Percentiles rank a stretch among this genome's conserved stretches.
These are phyloP conservation scores for Rhagonycha fulva DNA, from an alignment of 2,888 invertebrate species.

Conservation along the genomic window DNA sequence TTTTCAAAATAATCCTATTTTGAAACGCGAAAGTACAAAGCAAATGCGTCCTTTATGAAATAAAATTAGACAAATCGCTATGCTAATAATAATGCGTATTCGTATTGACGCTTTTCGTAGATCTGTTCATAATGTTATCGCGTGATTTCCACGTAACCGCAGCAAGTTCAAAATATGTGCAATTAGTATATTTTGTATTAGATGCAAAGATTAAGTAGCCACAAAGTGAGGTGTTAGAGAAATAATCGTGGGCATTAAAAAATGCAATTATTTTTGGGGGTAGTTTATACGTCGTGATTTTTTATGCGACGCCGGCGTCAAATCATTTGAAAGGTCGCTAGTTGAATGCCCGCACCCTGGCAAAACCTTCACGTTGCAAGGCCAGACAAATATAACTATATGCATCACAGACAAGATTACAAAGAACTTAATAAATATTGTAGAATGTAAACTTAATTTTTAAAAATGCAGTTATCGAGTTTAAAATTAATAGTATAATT, in stretches of 20 bases:
- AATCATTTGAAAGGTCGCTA: conserved; percentile 31
- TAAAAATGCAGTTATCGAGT: neutral
- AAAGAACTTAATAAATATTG: conserved; percentile 25
- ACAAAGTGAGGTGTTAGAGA: neutral
- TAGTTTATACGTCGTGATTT: conserved; percentile 11
- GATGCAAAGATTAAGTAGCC: neutral
- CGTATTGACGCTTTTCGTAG: neutral
- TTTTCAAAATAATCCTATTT: neutral
- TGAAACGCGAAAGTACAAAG: neutral
- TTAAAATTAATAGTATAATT: neutral
- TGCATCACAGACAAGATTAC: conserved; percentile 26
- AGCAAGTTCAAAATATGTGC: neutral
- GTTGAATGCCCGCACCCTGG: conserved; percentile 39
- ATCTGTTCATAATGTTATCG: neutral
- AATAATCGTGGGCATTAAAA: neutral
- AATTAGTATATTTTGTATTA: neutral
- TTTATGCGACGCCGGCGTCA: conserved; percentile 22
- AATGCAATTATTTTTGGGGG: neutral
- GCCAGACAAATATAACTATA: conserved; percentile 48
- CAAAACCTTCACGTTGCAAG: conserved; percentile 49
- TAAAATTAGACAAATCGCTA: neutral
- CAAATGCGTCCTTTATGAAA: neutral
- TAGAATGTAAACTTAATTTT: conserved; percentile 12
- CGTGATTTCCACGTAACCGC: neutral
- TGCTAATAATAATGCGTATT: neutral